Conservation (phyloP, 2,113 vertebrate genomes). For the Nannospalax galili region DNA sequence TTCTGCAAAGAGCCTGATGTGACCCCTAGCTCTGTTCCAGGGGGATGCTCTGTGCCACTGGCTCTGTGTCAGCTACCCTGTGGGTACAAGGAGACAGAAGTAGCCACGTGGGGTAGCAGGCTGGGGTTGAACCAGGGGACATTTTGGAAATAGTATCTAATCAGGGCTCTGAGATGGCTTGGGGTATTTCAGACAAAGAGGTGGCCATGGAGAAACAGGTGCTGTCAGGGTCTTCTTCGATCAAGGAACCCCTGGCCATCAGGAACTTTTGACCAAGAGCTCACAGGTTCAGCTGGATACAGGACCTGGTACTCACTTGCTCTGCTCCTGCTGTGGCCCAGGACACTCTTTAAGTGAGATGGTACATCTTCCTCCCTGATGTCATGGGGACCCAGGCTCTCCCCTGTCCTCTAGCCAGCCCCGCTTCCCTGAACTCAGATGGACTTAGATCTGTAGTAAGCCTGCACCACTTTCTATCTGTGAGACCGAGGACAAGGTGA, state of each 20-base stretch:
- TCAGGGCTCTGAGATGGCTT: background rate
- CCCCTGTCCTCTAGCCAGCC: background rate
- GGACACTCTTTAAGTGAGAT: background rate
- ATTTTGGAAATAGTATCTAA: background rate
- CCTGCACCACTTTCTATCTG: background rate
- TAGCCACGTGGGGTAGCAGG: background rate
- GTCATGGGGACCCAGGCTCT: accelerated
- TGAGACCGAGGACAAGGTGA: accelerated
- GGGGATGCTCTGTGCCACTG: background rate
- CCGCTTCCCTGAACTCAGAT: background rate
- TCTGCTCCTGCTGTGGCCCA: background rate
- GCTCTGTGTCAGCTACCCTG: background rate
- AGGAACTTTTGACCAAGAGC: background rate
- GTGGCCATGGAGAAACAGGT: too few relatives aligned
- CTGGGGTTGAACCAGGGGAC: background rate
- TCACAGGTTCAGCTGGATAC: background rate
- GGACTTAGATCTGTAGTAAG: background rate
- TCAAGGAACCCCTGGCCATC: background rate
- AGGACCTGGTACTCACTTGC: background rate
- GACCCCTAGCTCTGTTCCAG: background rate
- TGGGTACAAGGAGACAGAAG: background rate
- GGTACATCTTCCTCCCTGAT: background rate
- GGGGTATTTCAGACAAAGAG: background rate
- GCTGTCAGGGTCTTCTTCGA: background rate
- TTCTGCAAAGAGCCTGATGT: background rate